These are phyloP conservation scores for Meriones unguiculatus DNA, from an alignment of 2,113 vertebrate species.

Conservation along the genomic window DNA sequence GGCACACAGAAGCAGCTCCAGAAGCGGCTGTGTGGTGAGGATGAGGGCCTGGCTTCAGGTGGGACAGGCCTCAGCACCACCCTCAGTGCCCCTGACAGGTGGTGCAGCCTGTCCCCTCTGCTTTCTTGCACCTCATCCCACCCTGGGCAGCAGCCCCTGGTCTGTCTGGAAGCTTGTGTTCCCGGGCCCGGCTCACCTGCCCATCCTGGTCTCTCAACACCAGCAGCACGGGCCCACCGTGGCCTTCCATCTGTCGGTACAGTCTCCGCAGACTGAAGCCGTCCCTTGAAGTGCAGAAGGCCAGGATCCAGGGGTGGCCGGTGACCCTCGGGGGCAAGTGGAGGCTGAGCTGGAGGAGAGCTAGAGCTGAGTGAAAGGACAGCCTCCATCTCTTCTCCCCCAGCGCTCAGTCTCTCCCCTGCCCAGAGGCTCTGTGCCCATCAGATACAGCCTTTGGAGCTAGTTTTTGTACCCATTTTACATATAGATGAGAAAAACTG, in stretches of 20 bases:
- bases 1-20: background rate
- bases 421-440: background rate
- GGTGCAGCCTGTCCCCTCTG: background rate
- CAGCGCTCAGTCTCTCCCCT: background rate
- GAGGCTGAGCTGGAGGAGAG: slow-evolving; percentile 80
- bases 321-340: slow-evolving; percentile 81
- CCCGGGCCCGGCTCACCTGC: slow-evolving; percentile 76
- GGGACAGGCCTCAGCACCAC: background rate
- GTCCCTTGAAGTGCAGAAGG: slow-evolving; percentile 83
- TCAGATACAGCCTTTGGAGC: background rate
- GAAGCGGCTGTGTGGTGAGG: background rate
- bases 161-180: background rate
- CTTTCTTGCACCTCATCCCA: background rate
- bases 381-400: accelerated
- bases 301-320: slow-evolving; percentile 81
- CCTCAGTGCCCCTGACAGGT: background rate
- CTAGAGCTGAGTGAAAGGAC: background rate
- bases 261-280: slow-evolving; percentile 87
- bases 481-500: background rate
- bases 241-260: slow-evolving; percentile 86
- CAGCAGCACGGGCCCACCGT: slow-evolving; percentile 81
- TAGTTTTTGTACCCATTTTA: background rate
- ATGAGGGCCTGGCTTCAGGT: background rate
- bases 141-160: background rate
- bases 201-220: slow-evolving; percentile 85